Evolutionary conservation across 2,888 invertebrate species (phyloP), one percentile per base, ranked within the genome.

Genomic region (Neoitamus cyanurus): DNA sequence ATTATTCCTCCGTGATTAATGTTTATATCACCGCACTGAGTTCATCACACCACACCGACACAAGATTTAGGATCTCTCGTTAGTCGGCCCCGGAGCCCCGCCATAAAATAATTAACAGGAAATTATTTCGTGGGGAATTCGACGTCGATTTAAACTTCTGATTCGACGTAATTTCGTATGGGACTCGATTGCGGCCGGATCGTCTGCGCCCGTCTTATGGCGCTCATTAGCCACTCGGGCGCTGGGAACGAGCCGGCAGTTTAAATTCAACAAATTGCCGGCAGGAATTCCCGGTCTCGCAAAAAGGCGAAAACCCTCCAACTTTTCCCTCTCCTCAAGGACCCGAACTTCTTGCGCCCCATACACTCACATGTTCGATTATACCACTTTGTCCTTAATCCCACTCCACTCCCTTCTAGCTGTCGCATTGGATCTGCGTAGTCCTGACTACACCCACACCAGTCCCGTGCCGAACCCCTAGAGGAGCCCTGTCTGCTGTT

Each of bases 51-150:
- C 88, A 90, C 89, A 90, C 89, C 89, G 88, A 88, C 88, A 90
- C 90, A 82, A 82, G 82, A 82, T 82, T 82, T 69, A 82, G 82
- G 68, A 82, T 82, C 69, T 68, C 82, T 82, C 82, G 82, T 82
- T 82, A 85, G 86, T 86, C 86, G 87, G 84, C 85, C 85, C 83
- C 73, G 69, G 86, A 83, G 85, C 86, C 85, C 89, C 89, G 89
- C 89, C 90, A 90, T 91, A 90, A 91, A 91, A 91, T 89, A 91
- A 91, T 91, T 91, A 91, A 89, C 91, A 89, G 89, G 89, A 89
- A 88, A 90, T 91, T 91, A 90, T 90, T 90, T 89, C 88, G 88
- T 88, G 85, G 90, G 90, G 91, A 90, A 87, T 89, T 87, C 82
- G 68, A 82, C 36, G 69, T 69, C 68, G 82, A 82, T 82, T 82